A percentile compares a stretch with the other conserved stretches of the same genome.
phyloP scores from a whole-genome alignment of 1,140 invertebrate species.

The Euglossa dilemma region DNA sequence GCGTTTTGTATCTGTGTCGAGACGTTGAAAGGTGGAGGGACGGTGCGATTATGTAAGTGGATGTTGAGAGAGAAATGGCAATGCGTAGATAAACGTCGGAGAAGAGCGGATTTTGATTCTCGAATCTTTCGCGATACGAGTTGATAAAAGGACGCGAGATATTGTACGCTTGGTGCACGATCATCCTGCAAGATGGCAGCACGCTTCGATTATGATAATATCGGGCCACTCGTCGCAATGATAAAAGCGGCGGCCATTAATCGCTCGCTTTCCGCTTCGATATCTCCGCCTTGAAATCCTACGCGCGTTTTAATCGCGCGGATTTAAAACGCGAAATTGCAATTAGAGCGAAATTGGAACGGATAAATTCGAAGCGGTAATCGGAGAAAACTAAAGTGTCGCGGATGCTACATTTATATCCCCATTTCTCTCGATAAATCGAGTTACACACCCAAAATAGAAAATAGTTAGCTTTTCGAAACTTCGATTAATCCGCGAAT shows the following conservation, averaged over 20 bases:
- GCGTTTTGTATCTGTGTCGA: not conserved
- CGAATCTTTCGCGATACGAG: not conserved
- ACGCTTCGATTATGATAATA: conserved; percentile 33
- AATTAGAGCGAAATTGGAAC: not conserved
- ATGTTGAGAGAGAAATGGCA: no score
- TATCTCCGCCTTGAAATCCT: not conserved
- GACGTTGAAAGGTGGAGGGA: not conserved
- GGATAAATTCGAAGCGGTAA: no score
- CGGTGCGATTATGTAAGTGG: not conserved
- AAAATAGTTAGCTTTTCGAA: no score
- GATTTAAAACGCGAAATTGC: not conserved
- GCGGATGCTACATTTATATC: no score
- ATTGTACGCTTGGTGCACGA: not conserved
- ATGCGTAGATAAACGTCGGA: not conserved
- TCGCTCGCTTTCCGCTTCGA: not conserved
- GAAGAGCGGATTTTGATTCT: not conserved
- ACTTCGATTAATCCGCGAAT: no score
- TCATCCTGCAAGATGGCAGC: conserved; percentile 53
- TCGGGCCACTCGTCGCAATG: not conserved
- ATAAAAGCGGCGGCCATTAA: not conserved
- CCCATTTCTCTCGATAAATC: no score
- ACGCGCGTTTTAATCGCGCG: no score
- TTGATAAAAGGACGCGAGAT: conserved; percentile 28
- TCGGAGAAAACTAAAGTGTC: no score
- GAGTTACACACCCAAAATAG: no score